Base-by-base conservation (phyloP, 1,140 invertebrate genomes). In the Xylocopa sonorina region DNA sequence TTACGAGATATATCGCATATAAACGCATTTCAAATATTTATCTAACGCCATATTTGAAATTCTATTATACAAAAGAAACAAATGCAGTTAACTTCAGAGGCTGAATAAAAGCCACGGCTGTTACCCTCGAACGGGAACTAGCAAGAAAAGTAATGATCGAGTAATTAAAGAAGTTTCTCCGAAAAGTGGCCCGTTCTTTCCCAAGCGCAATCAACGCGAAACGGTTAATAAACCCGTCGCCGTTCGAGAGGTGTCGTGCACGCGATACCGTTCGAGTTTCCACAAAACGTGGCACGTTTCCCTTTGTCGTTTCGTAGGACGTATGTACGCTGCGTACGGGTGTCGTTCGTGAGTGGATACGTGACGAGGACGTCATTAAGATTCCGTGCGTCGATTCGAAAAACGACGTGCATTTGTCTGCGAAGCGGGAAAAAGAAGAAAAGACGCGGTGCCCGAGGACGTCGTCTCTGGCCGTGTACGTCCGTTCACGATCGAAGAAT, bases 321-420 rank as follows among this genome's bases (percentile, higher is more conserved):
- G 41, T 18, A 34, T 34, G 29, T n/a, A n/a, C n/a, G n/a, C n/a
- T n/a, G 48, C 3, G 57, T 27, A 55, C 68, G 67, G 9, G 34
- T 78, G 76, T 71, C 57, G 38, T 38, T 16, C 24, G 46, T 32
- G 24, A 46, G 48, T 63, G 79, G 57, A 81, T 81, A 81, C 74
- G 34, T 29, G 63, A 77, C 53, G 48, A 78, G 38, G 57, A 24
- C 34, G 46, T 71, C 64, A 63, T 81, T 81, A 81, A 48, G 58
- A 81, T 78, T 81, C 79, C 46, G 74, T 68, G 64, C 74, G 78
- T 71, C 64, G 66, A 69, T 69, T 57, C 48, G 48, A 55, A 80
- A 78, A 78, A 58, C 79, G 79, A 78, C 66, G 74, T 53, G 55
- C 79, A 81, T 81, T 81, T 81, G 79, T 81, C 78, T 51, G 51